Evolutionary conservation across 2,113 vertebrate genomes (phyloP), one percentile per base, ranked within the genome.

Genomic region (Himantopus leucocephalus): DNA sequence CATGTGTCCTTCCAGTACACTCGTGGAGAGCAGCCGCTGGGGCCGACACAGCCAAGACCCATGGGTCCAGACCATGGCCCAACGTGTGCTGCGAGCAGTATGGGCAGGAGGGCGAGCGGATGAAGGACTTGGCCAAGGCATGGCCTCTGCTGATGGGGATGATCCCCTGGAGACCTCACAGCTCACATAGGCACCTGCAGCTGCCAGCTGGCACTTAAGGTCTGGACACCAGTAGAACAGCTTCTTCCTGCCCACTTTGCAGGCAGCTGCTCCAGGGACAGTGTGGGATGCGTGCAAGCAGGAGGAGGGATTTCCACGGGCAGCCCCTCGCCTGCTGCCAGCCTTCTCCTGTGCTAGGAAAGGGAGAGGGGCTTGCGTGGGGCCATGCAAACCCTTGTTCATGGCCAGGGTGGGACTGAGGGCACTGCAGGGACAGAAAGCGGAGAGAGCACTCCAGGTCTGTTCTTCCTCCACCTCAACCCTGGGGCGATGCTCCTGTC

Each of bases 81-180:
- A 23, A 63, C 0, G 0, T 4, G 19, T 37, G n/a, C 73, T 53
- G 63, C 7, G 6, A 93, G 45, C 59, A 58, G 53, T 35, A 39
- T 0, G 4, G 43, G 34, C 50, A 60, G 62, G 37, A 86, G 62
- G 20, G 41, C 0, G 0, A 80, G 35, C 0, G 1, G 52, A 41
- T 5, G 9, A 63, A 92, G 24, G 22, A 6, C 34, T 63, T 74
- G 43, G 62, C 41, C 74, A 72, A 48, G 6, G 32, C 19, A 55
- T 1, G 6, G 39, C 37, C n/a, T 70, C 63, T 3, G 3, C 29
- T 68, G 73, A 39, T 10, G 16, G 13, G 17, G 50, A 78, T 32
- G 43, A 77, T 30, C 26, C 47, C 21, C 23, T 34, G 26, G 60
- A 83, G 37, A 68, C 43, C 18, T 16, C 27, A 14, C 10, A 27